phyloP scores from a whole-genome alignment of 2,888 invertebrate genomes.

The Prionchulus punctatus region DNA sequence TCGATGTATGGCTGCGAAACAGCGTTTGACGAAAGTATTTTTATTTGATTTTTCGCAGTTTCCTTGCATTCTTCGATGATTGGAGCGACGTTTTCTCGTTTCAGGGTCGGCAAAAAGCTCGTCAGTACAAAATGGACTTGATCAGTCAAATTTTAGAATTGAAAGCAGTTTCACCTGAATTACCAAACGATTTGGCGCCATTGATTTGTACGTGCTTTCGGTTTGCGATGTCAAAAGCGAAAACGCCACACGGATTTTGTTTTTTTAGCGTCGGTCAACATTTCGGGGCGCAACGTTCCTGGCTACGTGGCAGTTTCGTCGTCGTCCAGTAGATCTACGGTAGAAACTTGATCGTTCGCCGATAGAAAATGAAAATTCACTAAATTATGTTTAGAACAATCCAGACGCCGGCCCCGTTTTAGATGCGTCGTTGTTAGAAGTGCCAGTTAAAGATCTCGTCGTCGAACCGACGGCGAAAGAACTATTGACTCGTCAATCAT shows the following conservation, averaged over 20 bases:
- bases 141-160: constrained; percentile 71
- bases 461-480: neutral
- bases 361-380: too few species aligned
- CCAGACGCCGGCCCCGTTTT: too few species aligned
- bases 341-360: too few species aligned
- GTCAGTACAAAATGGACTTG: constrained; percentile 89
- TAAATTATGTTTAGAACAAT: too few species aligned
- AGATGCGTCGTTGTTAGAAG: too few species aligned
- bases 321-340: too few species aligned
- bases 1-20: constrained; percentile 95
- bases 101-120: constrained; percentile 66
- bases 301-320: neutral
- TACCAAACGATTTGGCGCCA: neutral
- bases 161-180: neutral
- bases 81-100: neutral
- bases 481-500: neutral
- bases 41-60: constrained; percentile 8
- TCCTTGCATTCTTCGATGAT: constrained; percentile 9
- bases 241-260: neutral
- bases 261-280: neutral
- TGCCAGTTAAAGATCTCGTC: too few species aligned
- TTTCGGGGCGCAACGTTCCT: neutral
- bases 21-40: constrained; percentile 46
- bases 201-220: neutral
- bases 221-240: neutral